These are phyloP conservation scores for Eurytoma adleriae DNA, from an alignment of 2,888 invertebrate genomes.

Conservation along the genomic window DNA sequence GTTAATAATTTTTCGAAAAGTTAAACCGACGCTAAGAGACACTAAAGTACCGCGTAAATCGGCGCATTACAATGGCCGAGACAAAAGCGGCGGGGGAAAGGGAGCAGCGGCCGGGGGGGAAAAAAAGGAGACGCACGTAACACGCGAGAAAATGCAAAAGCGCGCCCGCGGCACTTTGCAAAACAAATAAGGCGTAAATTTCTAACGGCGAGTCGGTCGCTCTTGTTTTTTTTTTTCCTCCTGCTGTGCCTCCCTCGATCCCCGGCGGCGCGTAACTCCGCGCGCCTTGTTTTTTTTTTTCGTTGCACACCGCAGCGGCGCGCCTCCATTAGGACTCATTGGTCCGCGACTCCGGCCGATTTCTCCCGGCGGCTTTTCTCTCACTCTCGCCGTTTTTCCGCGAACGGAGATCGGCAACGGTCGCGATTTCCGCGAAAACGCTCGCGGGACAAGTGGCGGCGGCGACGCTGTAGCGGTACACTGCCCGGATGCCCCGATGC, in stretches of 20 bases:
- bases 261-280: not conserved
- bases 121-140: not conserved
- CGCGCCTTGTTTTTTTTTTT: not conserved
- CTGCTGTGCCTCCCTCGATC: slow-evolving; percentile 9
- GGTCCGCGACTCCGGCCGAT: slow-evolving; percentile 59
- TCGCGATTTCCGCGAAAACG: slow-evolving; percentile 49
- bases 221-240: not conserved
- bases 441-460: not conserved
- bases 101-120: not conserved
- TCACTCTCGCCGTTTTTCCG: slow-evolving; percentile 52
- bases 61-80: slow-evolving; percentile 40
- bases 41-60: slow-evolving; percentile 53
- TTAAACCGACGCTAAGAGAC: slow-evolving; percentile 56
- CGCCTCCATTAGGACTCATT: slow-evolving; percentile 60
- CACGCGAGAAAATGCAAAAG: slow-evolving; percentile 44
- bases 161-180: slow-evolving; percentile 49
- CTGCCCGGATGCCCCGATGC: too few species aligned
- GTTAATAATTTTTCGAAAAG: slow-evolving; percentile 50
- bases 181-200: slow-evolving; percentile 56
- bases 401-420: slow-evolving; percentile 29
- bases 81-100: slow-evolving; percentile 6
- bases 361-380: slow-evolving; percentile 50
- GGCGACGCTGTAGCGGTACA: not conserved
- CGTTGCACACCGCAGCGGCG: not conserved
- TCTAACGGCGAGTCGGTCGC: slow-evolving; percentile 41